Base-by-base conservation (phyloP, 2,113 vertebrate genomes). In the Dipodomys stephensi region DNA sequence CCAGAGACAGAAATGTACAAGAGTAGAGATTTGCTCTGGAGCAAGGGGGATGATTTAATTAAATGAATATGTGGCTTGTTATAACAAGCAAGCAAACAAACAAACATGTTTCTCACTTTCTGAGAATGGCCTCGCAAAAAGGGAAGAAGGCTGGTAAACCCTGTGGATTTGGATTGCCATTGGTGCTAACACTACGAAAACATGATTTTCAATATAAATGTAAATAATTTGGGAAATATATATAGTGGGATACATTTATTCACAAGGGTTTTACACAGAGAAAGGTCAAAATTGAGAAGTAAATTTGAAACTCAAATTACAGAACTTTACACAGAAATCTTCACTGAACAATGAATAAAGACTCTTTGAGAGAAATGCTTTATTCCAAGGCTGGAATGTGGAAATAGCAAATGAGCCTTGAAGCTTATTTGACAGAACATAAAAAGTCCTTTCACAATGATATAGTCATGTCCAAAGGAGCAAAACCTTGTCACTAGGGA, bases 191-290 rank as follows among this genome's bases (percentile, higher is more conserved):
- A 79, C 6, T 79, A 7, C 74, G 18, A 32, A 82, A 3, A 28
- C 27, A 65, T 30, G 15, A 27, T 77, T 87, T 93, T 93, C 87
- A 82, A 65, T 87, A 86, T 90, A 93, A 90, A 76, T 80, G 6
- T 74, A 84, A 91, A 93, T 76, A 79, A 4, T 23, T 19, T 68
- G 18, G 68, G 35, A 82, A 89, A 78, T 72, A 78, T 60, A 83
- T 74, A 27, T 20, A 78, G 18, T 53, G 53, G 20, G 28, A 80
- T 39, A 19, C 11, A 62, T 83, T 77, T 73, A 39, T 32, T 87
- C 57, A 79, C 35, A 64, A 74, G 18, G 1, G 67, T 94, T 73
- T 6, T 64, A 7, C 8, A 22, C 30, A 32, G n/a, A 46, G 35
- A 57, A 57, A n/a, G 19, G 8, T 67, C 7, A 60, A 76, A 13